Base-by-base conservation (phyloP, 2,888 invertebrate species). In the Bruchidius siliquastri region DNA sequence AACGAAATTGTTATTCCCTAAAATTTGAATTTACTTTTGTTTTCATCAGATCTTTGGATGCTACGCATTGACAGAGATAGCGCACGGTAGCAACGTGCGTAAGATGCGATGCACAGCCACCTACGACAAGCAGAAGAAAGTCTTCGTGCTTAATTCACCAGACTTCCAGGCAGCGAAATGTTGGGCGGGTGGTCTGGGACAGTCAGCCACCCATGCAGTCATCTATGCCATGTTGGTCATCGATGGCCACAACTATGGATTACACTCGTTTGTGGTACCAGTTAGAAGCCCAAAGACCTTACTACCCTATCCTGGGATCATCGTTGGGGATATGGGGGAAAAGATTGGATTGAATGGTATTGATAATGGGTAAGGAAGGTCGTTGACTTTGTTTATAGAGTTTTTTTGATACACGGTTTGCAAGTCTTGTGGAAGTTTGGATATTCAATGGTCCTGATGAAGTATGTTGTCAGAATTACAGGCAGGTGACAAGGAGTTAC, bases 341-440 rank as follows among this genome's bases (percentile, higher is more conserved):
- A 98, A 98, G 87, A 89, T 95, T 68, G 97, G 95, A 0, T 89
- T 96, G 10, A 96, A 98, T 86, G 97, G 96, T 1, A 87, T 98
- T 68, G 98, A 98, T 85, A 98, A 98, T 88, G 98, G 98, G 94
- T 95, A 83, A 84, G 79, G 20, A 49, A 20, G 67, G 20, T 21
- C 68, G 4, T 10, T 20, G 10, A 4, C 21, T 67, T 67, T 22
- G 26, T 4, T 67, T 22, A n/a, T n/a, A 10, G 21, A 20, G n/a
- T n/a, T n/a, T n/a, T n/a, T n/a, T n/a, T n/a, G n/a, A n/a, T n/a
- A n/a, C n/a, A n/a, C n/a, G n/a, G n/a, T n/a, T n/a, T n/a, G n/a
- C n/a, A n/a, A n/a, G n/a, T n/a, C n/a, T n/a, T n/a, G n/a, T n/a
- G n/a, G n/a, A n/a, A n/a, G n/a, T n/a, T n/a, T n/a, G n/a, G n/a